Conservation (phyloP, 2,888 invertebrate species). For the Tortricodes alternella region DNA sequence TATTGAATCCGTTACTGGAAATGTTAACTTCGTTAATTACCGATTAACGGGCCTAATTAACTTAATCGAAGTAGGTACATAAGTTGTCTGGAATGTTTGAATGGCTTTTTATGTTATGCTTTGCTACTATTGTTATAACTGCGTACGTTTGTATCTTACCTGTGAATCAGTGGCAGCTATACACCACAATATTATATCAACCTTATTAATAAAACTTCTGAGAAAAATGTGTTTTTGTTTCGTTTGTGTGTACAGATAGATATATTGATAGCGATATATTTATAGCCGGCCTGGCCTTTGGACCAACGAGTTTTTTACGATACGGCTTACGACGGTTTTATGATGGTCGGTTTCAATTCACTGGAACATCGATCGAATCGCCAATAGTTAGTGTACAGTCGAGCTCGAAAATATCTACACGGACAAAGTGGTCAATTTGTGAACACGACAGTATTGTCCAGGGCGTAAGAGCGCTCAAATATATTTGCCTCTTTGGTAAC, state of each 20-base stretch:
- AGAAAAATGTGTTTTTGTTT: conserved; percentile 7
- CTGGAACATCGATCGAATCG: neutral
- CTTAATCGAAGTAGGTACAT: no score
- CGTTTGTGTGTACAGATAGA: conserved; percentile 2
- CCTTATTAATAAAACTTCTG: neutral
- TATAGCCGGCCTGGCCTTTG: conserved; percentile 11
- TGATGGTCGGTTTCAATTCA: conserved; percentile 5
- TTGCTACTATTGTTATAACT: neutral
- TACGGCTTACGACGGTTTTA: conserved; percentile 8
- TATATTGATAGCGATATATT: conserved; percentile 21
- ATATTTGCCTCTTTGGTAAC: no score
- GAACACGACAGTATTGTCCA: no score
- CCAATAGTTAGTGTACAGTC: neutral
- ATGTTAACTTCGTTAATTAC: no score
- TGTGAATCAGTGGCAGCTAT: neutral
- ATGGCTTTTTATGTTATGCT: neutral
- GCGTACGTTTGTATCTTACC: neutral
- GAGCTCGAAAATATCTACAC: neutral
- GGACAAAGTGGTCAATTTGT: no score
- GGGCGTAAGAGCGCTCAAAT: no score
- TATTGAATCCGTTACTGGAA: no score
- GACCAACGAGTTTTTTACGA: conserved; percentile 19
- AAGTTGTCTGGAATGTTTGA: neutral
- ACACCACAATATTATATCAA: neutral
- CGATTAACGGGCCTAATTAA: no score